A percentile compares a stretch with the other conserved stretches of the same genome.
phyloP scores from a whole-genome alignment of 2,113 vertebrate genomes.

The Chaenogobius annularis region DNA sequence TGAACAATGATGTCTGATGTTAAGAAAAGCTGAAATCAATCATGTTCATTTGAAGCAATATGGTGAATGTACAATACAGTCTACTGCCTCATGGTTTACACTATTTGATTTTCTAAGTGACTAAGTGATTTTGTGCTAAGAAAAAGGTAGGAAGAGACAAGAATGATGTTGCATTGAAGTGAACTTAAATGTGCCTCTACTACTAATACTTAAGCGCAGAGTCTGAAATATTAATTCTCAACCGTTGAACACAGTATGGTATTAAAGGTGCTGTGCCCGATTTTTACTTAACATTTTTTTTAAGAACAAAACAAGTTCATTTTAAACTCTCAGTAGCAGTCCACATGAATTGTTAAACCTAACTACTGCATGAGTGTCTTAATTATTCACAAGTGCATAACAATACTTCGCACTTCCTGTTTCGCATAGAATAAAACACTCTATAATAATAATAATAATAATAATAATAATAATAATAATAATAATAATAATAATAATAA shows the following conservation, averaged over 20 bases:
- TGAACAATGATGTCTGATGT: constrained; percentile 10
- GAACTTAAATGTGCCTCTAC: constrained; percentile 1
- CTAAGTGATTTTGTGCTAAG: constrained; percentile 18
- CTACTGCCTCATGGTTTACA: background rate
- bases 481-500: too few relatives aligned
- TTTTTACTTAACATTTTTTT: too few relatives aligned
- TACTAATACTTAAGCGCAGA: constrained; percentile 15
- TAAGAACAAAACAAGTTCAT: too few relatives aligned
- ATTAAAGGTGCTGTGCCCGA: too few relatives aligned
- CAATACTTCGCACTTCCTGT: too few relatives aligned
- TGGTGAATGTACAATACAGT: constrained; percentile 12
- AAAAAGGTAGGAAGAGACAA: background rate
- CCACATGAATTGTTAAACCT: too few relatives aligned
- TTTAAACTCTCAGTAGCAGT: too few relatives aligned
- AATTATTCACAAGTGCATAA: too few relatives aligned
- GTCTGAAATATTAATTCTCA: background rate
- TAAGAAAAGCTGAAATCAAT: background rate
- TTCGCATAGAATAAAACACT: too few relatives aligned
- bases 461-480: too few relatives aligned
- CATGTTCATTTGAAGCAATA: background rate
- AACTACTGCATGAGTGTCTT: too few relatives aligned
- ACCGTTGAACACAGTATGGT: background rate
- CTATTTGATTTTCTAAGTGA: constrained; percentile 5
- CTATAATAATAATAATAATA: too few relatives aligned
- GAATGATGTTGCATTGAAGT: constrained; percentile 7